Conservation (phyloP, 2,113 vertebrate genomes). For the Ellobius talpinus region DNA sequence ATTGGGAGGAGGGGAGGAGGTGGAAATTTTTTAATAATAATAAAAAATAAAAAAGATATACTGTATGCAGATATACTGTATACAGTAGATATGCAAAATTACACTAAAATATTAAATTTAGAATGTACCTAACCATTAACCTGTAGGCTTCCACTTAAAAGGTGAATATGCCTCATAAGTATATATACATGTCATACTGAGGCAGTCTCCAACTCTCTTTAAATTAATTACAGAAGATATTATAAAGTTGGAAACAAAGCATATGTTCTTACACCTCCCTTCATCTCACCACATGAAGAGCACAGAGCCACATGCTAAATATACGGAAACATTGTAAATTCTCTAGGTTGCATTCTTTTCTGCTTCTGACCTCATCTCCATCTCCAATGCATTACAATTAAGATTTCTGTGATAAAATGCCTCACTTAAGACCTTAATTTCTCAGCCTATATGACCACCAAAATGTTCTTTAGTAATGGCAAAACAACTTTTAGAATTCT, state of each 20-base stretch:
- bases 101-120: slow-evolving; percentile 26
- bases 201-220: not conserved
- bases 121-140: not conserved
- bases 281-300: not conserved
- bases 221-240: slow-evolving; percentile 28
- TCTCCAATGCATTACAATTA: not conserved
- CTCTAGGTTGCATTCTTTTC: not conserved
- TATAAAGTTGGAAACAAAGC: slow-evolving; percentile 27
- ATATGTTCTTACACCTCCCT: not conserved
- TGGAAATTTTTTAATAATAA: too few species aligned
- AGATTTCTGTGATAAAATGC: slow-evolving; percentile 40
- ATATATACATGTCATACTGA: not conserved
- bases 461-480: slow-evolving; percentile 30
- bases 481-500: slow-evolving; percentile 16
- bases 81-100: not conserved
- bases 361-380: not conserved
- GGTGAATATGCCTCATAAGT: not conserved
- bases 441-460: not conserved
- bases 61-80: not conserved
- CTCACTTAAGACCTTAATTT: not conserved
- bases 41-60: too few species aligned
- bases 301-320: not conserved
- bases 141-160: not conserved
- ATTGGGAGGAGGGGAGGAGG: too few species aligned
- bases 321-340: slow-evolving; percentile 30